A percentile compares a stretch with the other conserved stretches of the same genome.
Conservation (phyloP, 2,888 invertebrate genomes). For the Tetrapedia diversipes region DNA sequence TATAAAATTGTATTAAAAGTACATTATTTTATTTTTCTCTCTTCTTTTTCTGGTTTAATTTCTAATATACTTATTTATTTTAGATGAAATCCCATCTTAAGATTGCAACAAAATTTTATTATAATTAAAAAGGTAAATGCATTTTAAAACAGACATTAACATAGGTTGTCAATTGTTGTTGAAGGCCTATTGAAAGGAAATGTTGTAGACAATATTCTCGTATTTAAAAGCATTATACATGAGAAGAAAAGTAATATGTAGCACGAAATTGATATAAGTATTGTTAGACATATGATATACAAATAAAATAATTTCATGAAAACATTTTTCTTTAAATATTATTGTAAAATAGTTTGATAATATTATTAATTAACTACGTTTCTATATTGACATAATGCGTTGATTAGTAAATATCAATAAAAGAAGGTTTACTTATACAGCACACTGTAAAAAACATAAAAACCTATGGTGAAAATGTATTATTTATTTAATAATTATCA, state of each 20-base stretch:
- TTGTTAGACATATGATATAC: constrained; percentile 55
- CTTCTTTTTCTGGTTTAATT: constrained; percentile 7
- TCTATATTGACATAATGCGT: constrained; percentile 31
- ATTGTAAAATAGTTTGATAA: constrained; percentile 15
- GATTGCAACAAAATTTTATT: constrained; percentile 39
- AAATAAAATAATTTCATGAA: constrained; percentile 33
- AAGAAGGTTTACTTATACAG: constrained; percentile 11
- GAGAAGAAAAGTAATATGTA: constrained; percentile 42
- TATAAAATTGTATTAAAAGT: constrained; percentile 22
- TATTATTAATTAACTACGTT: constrained; percentile 34
- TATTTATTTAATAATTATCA: constrained; percentile 38
- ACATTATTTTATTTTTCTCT: constrained; percentile 25
- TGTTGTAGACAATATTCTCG: constrained; percentile 71
- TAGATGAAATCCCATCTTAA: constrained; percentile 16
- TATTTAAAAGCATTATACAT: constrained; percentile 53
- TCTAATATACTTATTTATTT: constrained; percentile 4
- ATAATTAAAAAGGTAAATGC: constrained; percentile 30
- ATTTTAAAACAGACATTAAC: constrained; percentile 40
- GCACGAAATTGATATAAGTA: constrained; percentile 55
- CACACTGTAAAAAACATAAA: constrained; percentile 23
- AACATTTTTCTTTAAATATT: constrained; percentile 33
- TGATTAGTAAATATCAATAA: constrained; percentile 10
- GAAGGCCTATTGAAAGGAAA: constrained; percentile 72
- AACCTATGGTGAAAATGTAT: constrained; percentile 11
- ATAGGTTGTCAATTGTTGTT: constrained; percentile 74